Percentiles rank a stretch among this genome's conserved stretches.
These are phyloP conservation scores for Silvanus unidentatus DNA, from an alignment of 2,888 invertebrate species.

Conservation along the genomic window DNA sequence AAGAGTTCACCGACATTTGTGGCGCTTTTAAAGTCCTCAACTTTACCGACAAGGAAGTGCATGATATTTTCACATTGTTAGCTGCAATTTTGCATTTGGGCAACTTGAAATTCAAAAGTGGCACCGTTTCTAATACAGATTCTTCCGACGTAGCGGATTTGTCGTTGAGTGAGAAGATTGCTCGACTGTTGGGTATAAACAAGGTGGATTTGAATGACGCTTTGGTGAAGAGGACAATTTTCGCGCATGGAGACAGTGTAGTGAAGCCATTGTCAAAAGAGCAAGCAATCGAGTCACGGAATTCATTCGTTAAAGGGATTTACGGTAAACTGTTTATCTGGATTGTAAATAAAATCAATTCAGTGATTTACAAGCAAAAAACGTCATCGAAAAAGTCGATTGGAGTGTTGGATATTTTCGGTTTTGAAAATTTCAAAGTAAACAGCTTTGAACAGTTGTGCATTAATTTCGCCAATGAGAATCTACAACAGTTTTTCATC, in stretches of 20 bases:
- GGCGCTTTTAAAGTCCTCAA: constrained; percentile 91
- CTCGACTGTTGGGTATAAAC: constrained; percentile 65
- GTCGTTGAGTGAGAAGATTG: constrained; percentile 62
- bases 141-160: constrained; percentile 77
- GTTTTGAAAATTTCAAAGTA: constrained; percentile 88
- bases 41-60: constrained; percentile 77
- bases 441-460: constrained; percentile 96
- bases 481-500: constrained; percentile 93
- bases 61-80: constrained; percentile 77
- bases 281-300: constrained; percentile 76
- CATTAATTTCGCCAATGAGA: constrained; percentile 96
- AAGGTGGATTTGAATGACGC: constrained; percentile 68
- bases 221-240: constrained; percentile 79
- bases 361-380: constrained; percentile 68
- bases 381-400: constrained; percentile 63
- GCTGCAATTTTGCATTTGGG: constrained; percentile 88
- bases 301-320: constrained; percentile 89
- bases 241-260: constrained; percentile 65
- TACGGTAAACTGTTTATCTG: constrained; percentile 87
- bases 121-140: constrained; percentile 72
- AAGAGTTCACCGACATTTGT: constrained; percentile 81
- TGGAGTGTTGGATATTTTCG: constrained; percentile 93
- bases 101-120: constrained; percentile 77
- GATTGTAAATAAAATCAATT: constrained; percentile 85
- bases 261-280: constrained; percentile 68